phyloP scores from a whole-genome alignment of 2,888 invertebrate species.

The Aelia acuminata region DNA sequence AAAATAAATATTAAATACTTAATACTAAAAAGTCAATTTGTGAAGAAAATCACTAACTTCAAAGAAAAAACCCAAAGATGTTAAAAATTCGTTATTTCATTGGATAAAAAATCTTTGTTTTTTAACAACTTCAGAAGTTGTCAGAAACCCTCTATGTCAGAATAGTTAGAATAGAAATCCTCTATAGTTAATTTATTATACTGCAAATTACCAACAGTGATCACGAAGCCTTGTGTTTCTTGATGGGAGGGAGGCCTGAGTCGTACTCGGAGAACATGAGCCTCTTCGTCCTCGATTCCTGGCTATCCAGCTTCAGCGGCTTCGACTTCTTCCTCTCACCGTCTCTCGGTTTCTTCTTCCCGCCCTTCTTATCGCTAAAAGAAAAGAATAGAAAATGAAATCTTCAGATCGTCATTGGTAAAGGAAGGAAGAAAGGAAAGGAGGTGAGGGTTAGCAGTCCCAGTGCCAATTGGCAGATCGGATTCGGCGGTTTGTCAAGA shows the following conservation, averaged over 20 bases:
- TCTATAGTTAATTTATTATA: neutral
- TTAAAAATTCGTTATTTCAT: too few relatives aligned
- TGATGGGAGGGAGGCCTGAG: conserved; percentile 60
- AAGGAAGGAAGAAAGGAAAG: conserved; percentile 31
- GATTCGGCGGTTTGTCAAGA: conserved; percentile 4
- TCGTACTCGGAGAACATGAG: conserved; percentile 62
- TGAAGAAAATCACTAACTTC: too few relatives aligned
- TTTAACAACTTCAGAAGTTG: too few relatives aligned
- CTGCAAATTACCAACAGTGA: neutral
- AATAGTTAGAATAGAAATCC: too few relatives aligned
- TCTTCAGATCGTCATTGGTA: neutral
- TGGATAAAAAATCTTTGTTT: too few relatives aligned
- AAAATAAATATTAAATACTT: too few relatives aligned
- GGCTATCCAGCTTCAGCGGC: conserved; percentile 41
- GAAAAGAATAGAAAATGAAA: conserved; percentile 8
- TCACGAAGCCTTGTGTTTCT: conserved; percentile 42
- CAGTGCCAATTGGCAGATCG: conserved; percentile 4
- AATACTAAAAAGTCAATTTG: too few relatives aligned
- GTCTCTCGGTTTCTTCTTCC: neutral
- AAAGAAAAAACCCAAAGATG: too few relatives aligned
- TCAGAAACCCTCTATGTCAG: too few relatives aligned
- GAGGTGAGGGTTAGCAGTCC: conserved; percentile 29
- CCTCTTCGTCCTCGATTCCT: conserved; percentile 59
- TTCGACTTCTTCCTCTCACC: conserved; percentile 26
- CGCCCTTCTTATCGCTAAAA: conserved; percentile 42